A percentile compares a stretch with the other conserved stretches of the same genome.
Conservation (phyloP, 2,888 invertebrate genomes). For the Ormyrus nitidulus region DNA sequence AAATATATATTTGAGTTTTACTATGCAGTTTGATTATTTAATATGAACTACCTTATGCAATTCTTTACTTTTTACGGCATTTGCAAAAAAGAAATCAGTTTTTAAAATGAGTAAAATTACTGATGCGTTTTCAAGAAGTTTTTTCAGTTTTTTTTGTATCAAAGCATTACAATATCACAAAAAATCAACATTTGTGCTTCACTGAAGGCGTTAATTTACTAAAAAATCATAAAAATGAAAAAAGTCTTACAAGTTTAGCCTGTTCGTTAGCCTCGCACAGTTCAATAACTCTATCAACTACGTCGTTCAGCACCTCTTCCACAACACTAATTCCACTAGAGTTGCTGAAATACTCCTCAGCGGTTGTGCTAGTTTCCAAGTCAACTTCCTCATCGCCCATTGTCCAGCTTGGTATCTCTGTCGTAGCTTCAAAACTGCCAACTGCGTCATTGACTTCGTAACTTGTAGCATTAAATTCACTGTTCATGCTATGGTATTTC, state of each 20-base stretch:
- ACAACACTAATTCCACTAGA: constrained; percentile 76
- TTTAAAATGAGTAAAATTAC: neutral
- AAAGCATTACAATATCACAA: neutral
- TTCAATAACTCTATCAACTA: constrained; percentile 77
- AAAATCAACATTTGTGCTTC: neutral
- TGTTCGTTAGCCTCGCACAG: constrained; percentile 67
- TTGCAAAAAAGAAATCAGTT: neutral
- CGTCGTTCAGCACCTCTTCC: constrained; percentile 79
- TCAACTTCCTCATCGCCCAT: constrained; percentile 76
- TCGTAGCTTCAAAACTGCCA: constrained; percentile 74
- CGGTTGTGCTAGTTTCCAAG: constrained; percentile 79
- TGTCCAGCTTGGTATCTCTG: constrained; percentile 78
- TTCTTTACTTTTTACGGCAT: neutral
- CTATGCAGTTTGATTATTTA: neutral
- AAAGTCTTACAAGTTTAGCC: constrained; percentile 63
- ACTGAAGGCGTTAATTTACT: neutral
- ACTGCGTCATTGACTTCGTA: constrained; percentile 70
- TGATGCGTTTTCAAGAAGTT: neutral
- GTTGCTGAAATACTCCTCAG: constrained; percentile 82
- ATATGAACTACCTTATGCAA: neutral
- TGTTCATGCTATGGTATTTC: constrained; percentile 70
- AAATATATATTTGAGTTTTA: neutral
- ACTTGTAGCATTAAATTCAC: constrained; percentile 67
- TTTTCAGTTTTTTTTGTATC: neutral
- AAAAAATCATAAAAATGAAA: neutral